These are phyloP conservation scores for Xiphorhynchus elegans DNA, from an alignment of 2,113 vertebrate genomes.

Conservation along the genomic window DNA sequence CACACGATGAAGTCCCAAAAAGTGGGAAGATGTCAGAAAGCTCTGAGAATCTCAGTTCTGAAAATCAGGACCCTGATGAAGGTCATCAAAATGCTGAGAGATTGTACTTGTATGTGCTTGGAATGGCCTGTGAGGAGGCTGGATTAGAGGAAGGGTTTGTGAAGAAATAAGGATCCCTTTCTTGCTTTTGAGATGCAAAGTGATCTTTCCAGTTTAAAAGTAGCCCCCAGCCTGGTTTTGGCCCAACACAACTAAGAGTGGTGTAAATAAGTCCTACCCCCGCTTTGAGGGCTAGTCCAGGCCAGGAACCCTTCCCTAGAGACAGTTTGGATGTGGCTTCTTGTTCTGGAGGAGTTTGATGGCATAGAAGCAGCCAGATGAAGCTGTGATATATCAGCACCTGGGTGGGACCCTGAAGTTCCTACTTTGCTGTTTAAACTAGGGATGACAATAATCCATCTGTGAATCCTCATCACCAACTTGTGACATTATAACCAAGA, in stretches of 20 bases:
- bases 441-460: not conserved
- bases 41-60: rapidly evolving
- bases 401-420: not conserved
- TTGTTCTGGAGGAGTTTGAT: not conserved
- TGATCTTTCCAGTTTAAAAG: not conserved
- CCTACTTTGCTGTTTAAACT: not conserved
- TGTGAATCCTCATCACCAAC: not conserved
- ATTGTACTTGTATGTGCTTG: not conserved
- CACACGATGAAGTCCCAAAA: not conserved
- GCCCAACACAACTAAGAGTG: not conserved
- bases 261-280: not conserved
- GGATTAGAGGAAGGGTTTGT: not conserved
- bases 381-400: not conserved
- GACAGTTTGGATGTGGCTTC: not conserved
- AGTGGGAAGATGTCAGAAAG: not conserved
- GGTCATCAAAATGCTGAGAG: not conserved
- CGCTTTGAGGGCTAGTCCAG: not conserved
- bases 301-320: not conserved
- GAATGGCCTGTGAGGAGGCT: not conserved
- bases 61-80: not conserved
- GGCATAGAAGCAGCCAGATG: rapidly evolving
- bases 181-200: not conserved
- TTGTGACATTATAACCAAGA: not conserved
- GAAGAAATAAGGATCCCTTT: not conserved
- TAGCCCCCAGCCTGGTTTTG: not conserved